Conservation (phyloP, 2,888 invertebrate species). For the Hirtodrosophila confusa region DNA sequence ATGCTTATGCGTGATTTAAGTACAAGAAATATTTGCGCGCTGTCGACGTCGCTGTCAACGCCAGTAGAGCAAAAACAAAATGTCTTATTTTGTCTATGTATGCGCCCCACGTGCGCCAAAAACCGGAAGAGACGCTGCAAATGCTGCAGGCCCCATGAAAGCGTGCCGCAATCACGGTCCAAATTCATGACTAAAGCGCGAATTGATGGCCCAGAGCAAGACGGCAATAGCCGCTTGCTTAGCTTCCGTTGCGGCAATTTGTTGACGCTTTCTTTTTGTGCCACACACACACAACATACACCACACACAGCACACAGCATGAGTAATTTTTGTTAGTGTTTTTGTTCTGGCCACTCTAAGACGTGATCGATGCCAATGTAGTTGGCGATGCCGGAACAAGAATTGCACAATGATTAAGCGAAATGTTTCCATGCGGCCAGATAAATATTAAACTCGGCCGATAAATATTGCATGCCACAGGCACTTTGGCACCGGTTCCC, state of each 20-base stretch:
- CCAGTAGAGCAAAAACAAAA: constrained; percentile 7
- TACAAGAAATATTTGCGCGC: constrained; percentile 15
- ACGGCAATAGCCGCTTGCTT: constrained; percentile 16
- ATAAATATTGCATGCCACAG: constrained; percentile 29
- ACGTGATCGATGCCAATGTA: constrained; percentile 50
- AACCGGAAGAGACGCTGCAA: constrained; percentile 39
- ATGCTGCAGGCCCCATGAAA: neutral
- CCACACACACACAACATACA: neutral
- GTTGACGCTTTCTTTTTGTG: constrained; percentile 7
- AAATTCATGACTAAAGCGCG: constrained; percentile 20
- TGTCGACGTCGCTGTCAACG: constrained; percentile 12
- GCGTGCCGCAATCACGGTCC: neutral
- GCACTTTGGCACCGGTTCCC: neutral
- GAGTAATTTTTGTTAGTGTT: constrained; percentile 41
- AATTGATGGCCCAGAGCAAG: constrained; percentile 31
- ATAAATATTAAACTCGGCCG: constrained; percentile 23
- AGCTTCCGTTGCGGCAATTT: constrained; percentile 43
- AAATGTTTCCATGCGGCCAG: constrained; percentile 43
- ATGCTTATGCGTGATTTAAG: constrained; percentile 62
- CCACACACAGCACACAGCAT: constrained; percentile 13
- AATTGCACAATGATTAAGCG: constrained; percentile 36
- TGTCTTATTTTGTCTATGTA: constrained; percentile 26
- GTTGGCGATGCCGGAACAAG: constrained; percentile 48
- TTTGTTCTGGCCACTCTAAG: constrained; percentile 3
- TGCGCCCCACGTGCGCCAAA: constrained; percentile 38